These are phyloP conservation scores for Lycorma delicatula DNA, from an alignment of 1,140 invertebrate genomes.

Conservation along the genomic window DNA sequence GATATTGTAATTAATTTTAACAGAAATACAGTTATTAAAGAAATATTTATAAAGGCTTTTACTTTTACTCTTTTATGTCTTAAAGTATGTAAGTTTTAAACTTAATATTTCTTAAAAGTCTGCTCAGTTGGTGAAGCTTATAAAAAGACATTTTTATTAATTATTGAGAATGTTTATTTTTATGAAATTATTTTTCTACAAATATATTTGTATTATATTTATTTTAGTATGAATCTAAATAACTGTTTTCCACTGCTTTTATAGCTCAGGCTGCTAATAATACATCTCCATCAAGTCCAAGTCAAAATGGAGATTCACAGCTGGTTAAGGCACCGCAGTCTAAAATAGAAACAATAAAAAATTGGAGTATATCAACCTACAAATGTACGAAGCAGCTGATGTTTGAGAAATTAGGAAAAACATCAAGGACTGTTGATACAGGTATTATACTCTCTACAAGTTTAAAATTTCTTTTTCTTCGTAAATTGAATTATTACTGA, in stretches of 20 bases:
- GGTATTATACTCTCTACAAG: constrained; percentile 41
- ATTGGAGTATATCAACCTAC: constrained; percentile 95
- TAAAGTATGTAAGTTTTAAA: too few relatives aligned
- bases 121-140: too few relatives aligned
- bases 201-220: not conserved
- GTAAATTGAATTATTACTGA: not conserved
- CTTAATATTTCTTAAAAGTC: too few relatives aligned
- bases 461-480: not conserved
- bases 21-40: too few relatives aligned
- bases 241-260: constrained; percentile 11
- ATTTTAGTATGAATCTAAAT: not conserved
- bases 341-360: constrained; percentile 83
- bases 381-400: constrained; percentile 94
- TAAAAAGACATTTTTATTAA: not conserved
- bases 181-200: not conserved
- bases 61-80: too few relatives aligned
- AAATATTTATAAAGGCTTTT: too few relatives aligned
- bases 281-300: constrained; percentile 39
- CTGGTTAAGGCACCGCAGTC: constrained; percentile 53
- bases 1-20: too few relatives aligned
- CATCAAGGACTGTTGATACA: constrained; percentile 81
- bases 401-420: constrained; percentile 90
- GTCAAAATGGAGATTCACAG: constrained; percentile 51
- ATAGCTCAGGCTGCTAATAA: constrained; percentile 38
- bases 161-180: not conserved